Evolutionary conservation across 2,888 invertebrate species (phyloP).

Genomic region (Nomada fabriciana): DNA sequence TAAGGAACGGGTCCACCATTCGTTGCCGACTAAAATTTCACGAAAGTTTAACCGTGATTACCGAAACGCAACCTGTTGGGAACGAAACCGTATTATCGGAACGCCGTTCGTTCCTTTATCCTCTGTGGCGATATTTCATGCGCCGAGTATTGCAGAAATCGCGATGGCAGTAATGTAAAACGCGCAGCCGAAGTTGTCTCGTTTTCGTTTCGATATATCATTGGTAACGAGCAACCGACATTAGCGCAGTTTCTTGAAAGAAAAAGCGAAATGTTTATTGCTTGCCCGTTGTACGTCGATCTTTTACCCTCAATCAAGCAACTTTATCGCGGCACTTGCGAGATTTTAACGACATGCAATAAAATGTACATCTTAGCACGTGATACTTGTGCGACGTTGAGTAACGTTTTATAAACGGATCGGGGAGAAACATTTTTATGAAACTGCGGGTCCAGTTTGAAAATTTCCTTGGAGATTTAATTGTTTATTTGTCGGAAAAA

Average conservation of each 20-base stretch:
- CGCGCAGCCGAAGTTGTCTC: conserved; percentile 17
- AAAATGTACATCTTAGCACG: no score
- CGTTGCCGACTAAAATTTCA: conserved; percentile 25
- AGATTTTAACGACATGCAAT: no score
- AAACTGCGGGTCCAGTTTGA: no score
- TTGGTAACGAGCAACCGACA: background rate
- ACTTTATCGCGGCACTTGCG: no score
- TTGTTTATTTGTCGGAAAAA: no score
- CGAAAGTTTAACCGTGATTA: conserved; percentile 34
- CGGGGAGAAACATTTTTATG: no score
- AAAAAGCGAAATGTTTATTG: background rate
- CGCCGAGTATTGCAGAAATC: background rate
- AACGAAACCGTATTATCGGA: conserved; percentile 4
- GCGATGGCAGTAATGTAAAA: conserved; percentile 22
- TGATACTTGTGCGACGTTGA: no score
- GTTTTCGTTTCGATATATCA: background rate
- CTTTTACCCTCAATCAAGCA: no score
- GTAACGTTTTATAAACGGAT: no score
- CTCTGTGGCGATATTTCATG: background rate
- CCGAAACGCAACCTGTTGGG: conserved; percentile 34
- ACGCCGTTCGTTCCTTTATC: conserved; percentile 6
- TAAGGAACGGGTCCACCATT: conserved; percentile 25
- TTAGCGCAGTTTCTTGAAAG: background rate
- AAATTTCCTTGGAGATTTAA: no score
- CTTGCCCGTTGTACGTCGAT: no score